A percentile compares a stretch with the other conserved stretches of the same genome.
These are phyloP conservation scores for Drosophila dives DNA, from an alignment of 2,888 invertebrate genomes.

Conservation along the genomic window DNA sequence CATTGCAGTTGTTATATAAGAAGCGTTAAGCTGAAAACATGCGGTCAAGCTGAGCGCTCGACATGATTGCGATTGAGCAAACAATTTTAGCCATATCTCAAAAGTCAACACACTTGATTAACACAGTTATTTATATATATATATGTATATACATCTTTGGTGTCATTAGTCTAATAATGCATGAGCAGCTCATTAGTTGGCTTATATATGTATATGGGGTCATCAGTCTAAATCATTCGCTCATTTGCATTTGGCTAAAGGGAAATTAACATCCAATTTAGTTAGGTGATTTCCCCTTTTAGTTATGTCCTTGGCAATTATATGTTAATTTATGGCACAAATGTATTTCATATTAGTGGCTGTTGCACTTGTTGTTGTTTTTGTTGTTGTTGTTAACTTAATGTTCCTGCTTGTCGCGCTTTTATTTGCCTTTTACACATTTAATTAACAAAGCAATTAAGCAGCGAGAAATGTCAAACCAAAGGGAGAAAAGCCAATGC, in stretches of 20 bases:
- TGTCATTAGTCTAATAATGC: not conserved
- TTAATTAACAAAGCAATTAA: conserved; percentile 81
- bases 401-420: conserved; percentile 62
- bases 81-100: not conserved
- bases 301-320: conserved; percentile 56
- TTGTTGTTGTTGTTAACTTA: conserved; percentile 59
- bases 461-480: conserved; percentile 65
- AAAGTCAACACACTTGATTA: not conserved
- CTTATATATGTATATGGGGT: conserved; percentile 8
- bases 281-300: conserved; percentile 9
- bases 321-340: conserved; percentile 63
- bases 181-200: conserved; percentile 12
- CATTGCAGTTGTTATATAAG: conserved; percentile 16
- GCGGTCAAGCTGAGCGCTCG: not conserved
- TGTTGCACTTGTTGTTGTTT: conserved; percentile 8
- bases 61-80: not conserved
- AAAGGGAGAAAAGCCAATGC: conserved; percentile 37
- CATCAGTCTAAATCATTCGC: conserved; percentile 48
- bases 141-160: not conserved
- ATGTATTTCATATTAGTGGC: conserved; percentile 71
- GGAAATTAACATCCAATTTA: conserved; percentile 61
- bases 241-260: conserved; percentile 52
- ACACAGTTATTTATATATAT: not conserved
- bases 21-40: not conserved
- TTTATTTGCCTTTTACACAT: conserved; percentile 68